These are phyloP conservation scores for Trachops cirrhosus DNA, from an alignment of 2,797 vertebrate species.

Conservation along the genomic window DNA sequence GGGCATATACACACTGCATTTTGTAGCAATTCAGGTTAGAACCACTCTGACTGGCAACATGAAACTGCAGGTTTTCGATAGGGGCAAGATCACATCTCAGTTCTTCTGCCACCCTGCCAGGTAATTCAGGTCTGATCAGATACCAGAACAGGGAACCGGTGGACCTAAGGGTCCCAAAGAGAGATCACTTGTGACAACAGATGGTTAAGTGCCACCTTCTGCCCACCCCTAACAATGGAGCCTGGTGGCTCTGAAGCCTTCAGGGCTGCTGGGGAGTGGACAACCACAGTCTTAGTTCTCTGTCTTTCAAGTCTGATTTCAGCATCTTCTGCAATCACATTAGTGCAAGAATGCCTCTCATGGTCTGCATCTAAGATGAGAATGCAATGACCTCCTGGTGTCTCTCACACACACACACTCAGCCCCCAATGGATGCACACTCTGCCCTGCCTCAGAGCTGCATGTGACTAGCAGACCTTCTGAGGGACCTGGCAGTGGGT, in stretches of 20 bases:
- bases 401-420: not conserved
- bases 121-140: not conserved
- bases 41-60: not conserved
- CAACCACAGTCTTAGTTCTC: not conserved
- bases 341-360: not conserved
- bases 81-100: not conserved
- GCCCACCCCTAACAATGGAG: not conserved
- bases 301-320: constrained; percentile 28
- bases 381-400: constrained; percentile 43
- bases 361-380: constrained; percentile 23
- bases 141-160: not conserved
- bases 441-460: not conserved
- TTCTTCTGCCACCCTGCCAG: not conserved
- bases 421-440: not conserved
- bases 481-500: not conserved
- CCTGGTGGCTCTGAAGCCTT: not conserved
- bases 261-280: not conserved
- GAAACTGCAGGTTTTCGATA: not conserved
- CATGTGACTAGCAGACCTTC: not conserved
- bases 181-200: not conserved
- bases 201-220: not conserved
- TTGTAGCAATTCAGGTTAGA: constrained; percentile 26
- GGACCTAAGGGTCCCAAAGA: constrained; percentile 1
- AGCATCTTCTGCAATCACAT: constrained; percentile 1
- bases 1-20: not conserved